These are phyloP conservation scores for Podarcis siculus DNA, from an alignment of 2,797 vertebrate species.

Conservation along the genomic window DNA sequence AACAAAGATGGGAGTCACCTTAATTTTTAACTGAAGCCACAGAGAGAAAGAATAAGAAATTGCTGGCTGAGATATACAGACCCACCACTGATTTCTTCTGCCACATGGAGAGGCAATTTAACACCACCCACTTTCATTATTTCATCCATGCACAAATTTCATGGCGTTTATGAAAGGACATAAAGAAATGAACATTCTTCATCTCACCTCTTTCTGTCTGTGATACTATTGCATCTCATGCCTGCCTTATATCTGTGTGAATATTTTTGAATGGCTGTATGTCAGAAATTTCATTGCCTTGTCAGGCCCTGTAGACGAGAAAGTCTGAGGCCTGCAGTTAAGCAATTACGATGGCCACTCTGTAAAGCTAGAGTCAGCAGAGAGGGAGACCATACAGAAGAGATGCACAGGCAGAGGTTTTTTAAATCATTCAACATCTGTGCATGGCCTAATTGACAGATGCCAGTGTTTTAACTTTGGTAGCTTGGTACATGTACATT, in stretches of 20 bases:
- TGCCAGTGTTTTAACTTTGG: neutral
- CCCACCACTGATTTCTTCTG: neutral
- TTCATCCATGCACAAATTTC: neutral
- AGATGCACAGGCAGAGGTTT: neutral
- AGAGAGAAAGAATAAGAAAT: neutral
- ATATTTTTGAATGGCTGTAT: neutral
- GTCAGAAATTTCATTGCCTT: neutral
- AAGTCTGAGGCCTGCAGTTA: neutral
- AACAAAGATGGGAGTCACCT: neutral
- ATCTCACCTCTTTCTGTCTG: neutral
- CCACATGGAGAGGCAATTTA: neutral
- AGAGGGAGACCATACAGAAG: neutral
- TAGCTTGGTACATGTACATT: neutral
- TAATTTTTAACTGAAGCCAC: neutral
- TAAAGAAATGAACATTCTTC: neutral
- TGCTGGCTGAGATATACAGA: neutral
- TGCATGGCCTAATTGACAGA: neutral
- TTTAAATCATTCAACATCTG: neutral
- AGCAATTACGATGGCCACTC: neutral
- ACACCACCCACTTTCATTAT: neutral
- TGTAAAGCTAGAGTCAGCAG: neutral
- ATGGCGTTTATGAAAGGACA: neutral
- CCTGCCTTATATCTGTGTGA: neutral
- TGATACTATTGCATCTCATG: neutral
- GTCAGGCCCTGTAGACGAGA: neutral